These are phyloP conservation scores for Nephrotoma guestfalica DNA, from an alignment of 2,888 invertebrate species.

Conservation along the genomic window DNA sequence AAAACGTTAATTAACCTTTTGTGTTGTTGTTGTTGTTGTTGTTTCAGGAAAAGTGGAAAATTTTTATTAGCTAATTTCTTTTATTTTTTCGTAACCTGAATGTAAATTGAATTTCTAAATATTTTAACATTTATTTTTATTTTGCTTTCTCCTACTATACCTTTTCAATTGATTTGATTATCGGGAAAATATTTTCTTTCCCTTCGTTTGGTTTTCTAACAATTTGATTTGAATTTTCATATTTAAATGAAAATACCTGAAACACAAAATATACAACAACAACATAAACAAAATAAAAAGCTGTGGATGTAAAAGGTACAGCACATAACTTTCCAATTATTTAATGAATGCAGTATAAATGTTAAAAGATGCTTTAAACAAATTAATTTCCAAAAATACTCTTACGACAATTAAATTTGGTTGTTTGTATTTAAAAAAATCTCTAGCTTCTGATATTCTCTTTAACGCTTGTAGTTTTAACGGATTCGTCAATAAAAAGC, in stretches of 20 bases:
- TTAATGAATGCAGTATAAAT: no score
- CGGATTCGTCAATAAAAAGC: no score
- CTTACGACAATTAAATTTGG: no score
- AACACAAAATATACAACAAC: background rate
- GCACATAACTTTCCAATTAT: no score
- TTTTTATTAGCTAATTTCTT: background rate
- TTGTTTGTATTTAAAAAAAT: no score
- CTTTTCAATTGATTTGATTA: background rate
- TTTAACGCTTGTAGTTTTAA: no score
- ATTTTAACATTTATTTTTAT: background rate
- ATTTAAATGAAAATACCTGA: background rate
- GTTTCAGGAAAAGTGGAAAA: background rate
- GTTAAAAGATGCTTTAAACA: no score
- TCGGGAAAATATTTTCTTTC: background rate
- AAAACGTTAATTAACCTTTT: background rate
- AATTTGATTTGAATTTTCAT: background rate
- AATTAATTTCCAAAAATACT: no score
- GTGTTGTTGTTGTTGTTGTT: background rate
- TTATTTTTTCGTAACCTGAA: background rate
- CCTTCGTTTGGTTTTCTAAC: background rate
- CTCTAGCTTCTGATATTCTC: no score
- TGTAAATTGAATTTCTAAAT: background rate
- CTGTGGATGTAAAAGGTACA: no score
- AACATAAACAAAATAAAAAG: background rate
- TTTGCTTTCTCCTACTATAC: background rate